Conservation (phyloP, 2,888 invertebrate genomes). For the Eupeodes luniger region DNA sequence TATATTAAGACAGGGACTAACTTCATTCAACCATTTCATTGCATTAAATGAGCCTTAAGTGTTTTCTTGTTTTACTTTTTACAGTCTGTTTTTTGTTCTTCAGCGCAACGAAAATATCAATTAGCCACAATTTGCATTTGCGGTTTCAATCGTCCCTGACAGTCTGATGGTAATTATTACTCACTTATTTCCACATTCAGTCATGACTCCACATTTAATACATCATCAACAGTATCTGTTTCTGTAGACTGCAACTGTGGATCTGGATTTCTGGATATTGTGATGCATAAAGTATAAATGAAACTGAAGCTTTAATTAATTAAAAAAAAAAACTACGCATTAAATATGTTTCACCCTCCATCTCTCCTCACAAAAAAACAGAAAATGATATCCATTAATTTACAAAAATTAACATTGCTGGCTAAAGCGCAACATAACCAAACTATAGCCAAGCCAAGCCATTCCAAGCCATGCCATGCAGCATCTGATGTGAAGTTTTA, state of each 20-base stretch:
- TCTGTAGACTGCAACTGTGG: not conserved
- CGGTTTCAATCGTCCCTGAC: constrained; percentile 50
- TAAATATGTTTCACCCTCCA: constrained; percentile 48
- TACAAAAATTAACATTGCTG: constrained; percentile 67
- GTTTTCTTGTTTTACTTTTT: not conserved
- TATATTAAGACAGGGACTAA: not conserved
- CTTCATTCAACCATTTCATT: constrained; percentile 21
- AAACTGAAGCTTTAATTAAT: constrained; percentile 59
- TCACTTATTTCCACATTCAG: constrained; percentile 49
- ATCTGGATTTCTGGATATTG: constrained; percentile 15
- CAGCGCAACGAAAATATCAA: constrained; percentile 48
- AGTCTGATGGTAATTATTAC: constrained; percentile 65
- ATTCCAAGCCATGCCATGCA: not conserved
- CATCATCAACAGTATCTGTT: not conserved
- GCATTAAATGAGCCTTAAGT: constrained; percentile 20
- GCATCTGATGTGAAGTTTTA: constrained; percentile 45
- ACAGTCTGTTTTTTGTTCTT: not conserved
- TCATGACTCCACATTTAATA: constrained; percentile 14
- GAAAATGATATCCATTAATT: constrained; percentile 70
- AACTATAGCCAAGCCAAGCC: not conserved
- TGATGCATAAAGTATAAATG: not conserved
- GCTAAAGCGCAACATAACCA: not conserved
- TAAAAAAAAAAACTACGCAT: constrained; percentile 42
- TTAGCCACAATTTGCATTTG: constrained; percentile 67
- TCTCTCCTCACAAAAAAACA: constrained; percentile 41